Evolutionary conservation across 1,140 invertebrate species (phyloP).

Genomic region (Aradophagus sp.): DNA sequence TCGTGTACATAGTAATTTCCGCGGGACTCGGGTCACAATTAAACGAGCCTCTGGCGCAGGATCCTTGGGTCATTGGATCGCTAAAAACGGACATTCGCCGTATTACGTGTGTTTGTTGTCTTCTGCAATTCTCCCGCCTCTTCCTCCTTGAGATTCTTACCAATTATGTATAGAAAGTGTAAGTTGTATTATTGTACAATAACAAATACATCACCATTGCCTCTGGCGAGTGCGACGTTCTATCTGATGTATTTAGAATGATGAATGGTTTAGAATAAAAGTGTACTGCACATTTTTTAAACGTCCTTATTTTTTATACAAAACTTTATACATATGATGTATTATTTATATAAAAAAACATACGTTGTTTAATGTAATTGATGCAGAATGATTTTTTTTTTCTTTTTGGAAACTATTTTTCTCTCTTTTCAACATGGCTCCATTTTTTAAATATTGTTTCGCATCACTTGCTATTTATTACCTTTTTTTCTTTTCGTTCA

Average conservation of each 20-base stretch:
- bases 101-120: slow-evolving; percentile 30
- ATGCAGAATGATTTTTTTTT: slow-evolving; percentile 31
- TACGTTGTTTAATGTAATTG: slow-evolving; percentile 43
- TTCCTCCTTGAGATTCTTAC: slow-evolving; percentile 29
- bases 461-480: too few species aligned
- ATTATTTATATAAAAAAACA: slow-evolving; percentile 28
- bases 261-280: slow-evolving; percentile 54
- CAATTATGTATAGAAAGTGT: slow-evolving; percentile 38
- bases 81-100: slow-evolving; percentile 30
- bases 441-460: not conserved
- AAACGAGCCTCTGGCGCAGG: not conserved
- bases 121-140: not conserved
- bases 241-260: slow-evolving; percentile 48
- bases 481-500: slow-evolving; percentile 5
- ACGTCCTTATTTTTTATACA: slow-evolving; percentile 55
- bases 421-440: too few species aligned
- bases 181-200: slow-evolving; percentile 43
- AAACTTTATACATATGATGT: slow-evolving; percentile 47
- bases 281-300: slow-evolving; percentile 47
- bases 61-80: not conserved
- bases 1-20: slow-evolving; percentile 14
- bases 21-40: not conserved
- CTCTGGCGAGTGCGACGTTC: too few species aligned
- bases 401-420: slow-evolving; percentile 4
- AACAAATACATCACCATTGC: slow-evolving; percentile 27